Base-by-base conservation (phyloP, 2,797 vertebrate genomes). In the Oreortyx pictus region DNA sequence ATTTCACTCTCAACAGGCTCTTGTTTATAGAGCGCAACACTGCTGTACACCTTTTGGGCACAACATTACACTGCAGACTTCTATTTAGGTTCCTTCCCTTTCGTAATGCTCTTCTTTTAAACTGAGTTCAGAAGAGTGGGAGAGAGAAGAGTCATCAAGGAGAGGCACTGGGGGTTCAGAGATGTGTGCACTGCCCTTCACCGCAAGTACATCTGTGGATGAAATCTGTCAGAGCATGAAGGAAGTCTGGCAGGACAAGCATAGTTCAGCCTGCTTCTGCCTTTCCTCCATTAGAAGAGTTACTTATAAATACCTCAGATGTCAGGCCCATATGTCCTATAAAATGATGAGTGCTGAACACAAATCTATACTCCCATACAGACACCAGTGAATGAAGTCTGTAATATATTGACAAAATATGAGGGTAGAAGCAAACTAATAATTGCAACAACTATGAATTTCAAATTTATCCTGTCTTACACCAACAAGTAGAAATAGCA, bases 171-270 rank as follows among this genome's bases (percentile, higher is more conserved):
- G n/a, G 37, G 11, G 43, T 72, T 90, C 81, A 79, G 57, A 84
- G 88, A 70, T 74, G 31, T 62, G 85, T 90, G 52, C 52, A 14
- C 5, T 91, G 79, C 52, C 52, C 65, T 87, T 93, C 37, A 25
- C 72, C 61, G 70, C 56, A 83, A 91, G 88, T 78, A 72, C 31
- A 57, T 86, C 50, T 41, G 57, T 24, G 81, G 83, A 82, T 75
- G 87, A 94, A 94, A 94, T 46, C 35, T 86, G 87, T 81, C 9
- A 29, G 70, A 66, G 37, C 93, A 91, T 91, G 95, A 93, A 87
- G 49, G 16, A 92, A 75, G 41, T 61, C 81, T 75, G 47, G 46
- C 19, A 64, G 71, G 11, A 76, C 37, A 75, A 46, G 27, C 29
- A 88, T 44, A 56, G 14, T 56, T 92, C 76, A 68, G 68, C 41